Base-by-base conservation (phyloP, 1,140 invertebrate genomes). In the Drosophila simulans region DNA sequence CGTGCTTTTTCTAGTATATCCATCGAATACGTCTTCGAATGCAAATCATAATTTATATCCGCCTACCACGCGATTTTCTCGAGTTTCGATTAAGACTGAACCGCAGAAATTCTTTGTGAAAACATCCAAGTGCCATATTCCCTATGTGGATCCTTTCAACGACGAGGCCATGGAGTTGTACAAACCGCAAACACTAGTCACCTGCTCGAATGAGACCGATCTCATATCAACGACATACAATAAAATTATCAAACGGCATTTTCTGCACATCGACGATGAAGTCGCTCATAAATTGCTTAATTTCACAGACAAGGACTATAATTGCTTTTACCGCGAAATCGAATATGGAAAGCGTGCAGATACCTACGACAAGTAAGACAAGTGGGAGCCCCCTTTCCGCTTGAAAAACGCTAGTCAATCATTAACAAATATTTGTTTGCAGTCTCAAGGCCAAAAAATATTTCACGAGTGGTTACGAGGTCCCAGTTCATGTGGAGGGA, bases 111-210 rank as follows among this genome's bases (percentile, higher is more conserved):
- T 17, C 31, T 73, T 15, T 48, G 25, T 73, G 3, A 48, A 53
- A 7, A 73, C 68, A n/a, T 60, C 68, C 17, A 34, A 60, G 17
- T 73, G 68, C 10, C 42, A 27, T 3, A 73, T 73, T 5, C 70
- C 70, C 2, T 94, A 95, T 42, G 92, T 95, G 43, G 93, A 96
- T 78, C 95, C 96, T 0, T 93, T 95, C 66, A 94, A 95, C 72
- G 88, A 93, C 15, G 94, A 95, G 13, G 94, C 96, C 1, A 93
- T 92, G 53, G 81, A 93, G 46, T 93, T 94, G 55, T 93, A 95
- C 13, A 93, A 93, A 40, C 93, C 93, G 20, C 91, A 93, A 49
- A 93, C 93, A 48, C 94, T 94, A 40, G 92, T 95, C 20, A 60
- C 91, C 0, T 96, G 96, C 77, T 91, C 93, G 2, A 92, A 88